Conservation (phyloP, 2,888 invertebrate species). For the Zhengitettix transpicula region DNA sequence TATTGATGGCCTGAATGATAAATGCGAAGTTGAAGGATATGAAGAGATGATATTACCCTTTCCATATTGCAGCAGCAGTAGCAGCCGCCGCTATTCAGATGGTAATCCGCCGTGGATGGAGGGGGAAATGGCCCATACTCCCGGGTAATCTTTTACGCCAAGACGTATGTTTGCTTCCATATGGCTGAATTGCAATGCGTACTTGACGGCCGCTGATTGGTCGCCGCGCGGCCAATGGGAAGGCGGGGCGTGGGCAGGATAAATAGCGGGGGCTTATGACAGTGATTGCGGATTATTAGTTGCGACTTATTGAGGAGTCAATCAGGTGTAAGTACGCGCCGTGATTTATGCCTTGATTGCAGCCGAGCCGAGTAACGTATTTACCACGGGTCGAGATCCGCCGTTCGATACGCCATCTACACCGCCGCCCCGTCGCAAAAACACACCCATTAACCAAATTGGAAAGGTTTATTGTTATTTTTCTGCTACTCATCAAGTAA, state of each 20-base stretch:
- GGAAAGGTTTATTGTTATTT: no score
- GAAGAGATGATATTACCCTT: background rate
- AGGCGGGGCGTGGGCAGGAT: background rate
- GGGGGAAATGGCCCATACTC: background rate
- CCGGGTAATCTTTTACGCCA: background rate
- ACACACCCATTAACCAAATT: no score
- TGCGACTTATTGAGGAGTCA: background rate
- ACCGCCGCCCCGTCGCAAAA: no score
- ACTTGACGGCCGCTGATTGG: background rate
- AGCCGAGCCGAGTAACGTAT: no score
- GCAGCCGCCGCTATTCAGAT: background rate
- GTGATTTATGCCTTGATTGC: background rate
- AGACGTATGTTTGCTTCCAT: background rate
- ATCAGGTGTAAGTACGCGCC: background rate
- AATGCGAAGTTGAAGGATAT: background rate
- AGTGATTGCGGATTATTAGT: background rate
- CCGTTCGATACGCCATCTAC: no score
- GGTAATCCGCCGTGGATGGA: background rate
- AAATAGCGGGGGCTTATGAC: background rate
- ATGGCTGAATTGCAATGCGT: background rate
- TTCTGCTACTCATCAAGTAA: no score
- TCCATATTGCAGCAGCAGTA: background rate
- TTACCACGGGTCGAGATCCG: no score
- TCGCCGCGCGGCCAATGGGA: background rate
- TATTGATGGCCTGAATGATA: background rate